Base-by-base conservation (phyloP, 1,140 invertebrate genomes). In the Drosophila ficusphila region DNA sequence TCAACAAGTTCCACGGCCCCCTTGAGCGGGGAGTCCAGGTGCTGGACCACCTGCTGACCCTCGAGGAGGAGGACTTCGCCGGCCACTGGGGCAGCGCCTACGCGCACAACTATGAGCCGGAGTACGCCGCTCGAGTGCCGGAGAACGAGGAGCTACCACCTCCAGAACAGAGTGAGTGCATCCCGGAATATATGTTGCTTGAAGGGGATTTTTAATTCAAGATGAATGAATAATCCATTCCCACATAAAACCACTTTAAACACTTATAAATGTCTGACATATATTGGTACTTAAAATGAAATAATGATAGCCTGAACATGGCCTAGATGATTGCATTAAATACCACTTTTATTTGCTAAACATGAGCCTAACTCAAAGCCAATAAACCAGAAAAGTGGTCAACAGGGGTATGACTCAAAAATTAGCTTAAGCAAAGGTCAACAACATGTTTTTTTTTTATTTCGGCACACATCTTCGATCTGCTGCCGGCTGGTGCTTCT, bases 1-100 rank as follows among this genome's bases (percentile, higher is more conserved):
- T 93, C 3, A 92, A 89, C 49, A 92, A 92, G 79, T 90, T 91
- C 38, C 91, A 92, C 60, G 89, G 81, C 57, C 82, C 82, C 71
- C 78, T 90, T 44, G 89, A 91, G 56, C 74, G 90, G 36, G 92
- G 92, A 57, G 92, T 93, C 29, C 92, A 92, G 41, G 91, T 93
- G 53, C 64, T 93, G 71, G 93, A 93, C 58, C 91, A 93, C 44
- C 83, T 93, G 44, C 88, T 93, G 61, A 92, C 91, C 16, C 90
- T 92, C 65, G 92, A 92, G 34, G 92, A 92, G 51, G 92, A 92
- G 42, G 90, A 90, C 36, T 91, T 92, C 44, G 82, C 71, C 53
- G 88, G 91, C 31, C 88, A 89, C 48, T 91, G 90, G 90, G 90
- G 90, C 68, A 91, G 79, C 61, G 90, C 86, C 25, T 91, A 91